Conservation (phyloP, 2,113 vertebrate genomes). For the Cheilinus undulatus region DNA sequence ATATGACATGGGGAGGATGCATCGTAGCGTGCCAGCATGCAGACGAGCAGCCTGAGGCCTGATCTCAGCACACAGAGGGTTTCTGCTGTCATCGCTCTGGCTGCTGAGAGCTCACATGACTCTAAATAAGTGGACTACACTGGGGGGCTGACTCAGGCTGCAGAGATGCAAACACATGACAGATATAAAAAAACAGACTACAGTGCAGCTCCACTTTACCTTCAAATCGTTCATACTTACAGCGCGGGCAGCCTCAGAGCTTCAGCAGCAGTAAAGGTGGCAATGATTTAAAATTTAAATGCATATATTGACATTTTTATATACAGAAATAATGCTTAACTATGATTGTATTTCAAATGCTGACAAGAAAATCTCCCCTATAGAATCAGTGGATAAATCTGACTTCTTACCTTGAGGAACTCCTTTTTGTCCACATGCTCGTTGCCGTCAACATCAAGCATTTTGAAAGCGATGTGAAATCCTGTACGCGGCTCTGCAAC, state of each 20-base stretch:
- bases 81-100: not conserved
- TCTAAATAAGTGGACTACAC: conserved; percentile 11
- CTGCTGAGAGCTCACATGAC: not conserved
- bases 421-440: conserved; percentile 96
- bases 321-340: conserved; percentile 4
- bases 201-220: conserved; percentile 60
- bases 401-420: conserved; percentile 90
- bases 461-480: conserved; percentile 97
- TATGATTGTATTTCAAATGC: not conserved
- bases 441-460: conserved; percentile 95
- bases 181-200: not conserved
- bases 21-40: conserved; percentile 56
- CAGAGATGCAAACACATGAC: conserved; percentile 51
- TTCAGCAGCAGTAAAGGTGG: conserved; percentile 67
- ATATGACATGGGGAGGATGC: conserved; percentile 30
- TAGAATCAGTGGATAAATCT: not conserved
- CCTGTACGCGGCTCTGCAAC: conserved; percentile 92
- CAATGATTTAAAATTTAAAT: conserved; percentile 39
- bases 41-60: conserved; percentile 6
- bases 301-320: conserved; percentile 16
- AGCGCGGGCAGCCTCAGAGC: conserved; percentile 23
- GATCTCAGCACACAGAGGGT: conserved; percentile 12
- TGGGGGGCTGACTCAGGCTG: conserved; percentile 17
- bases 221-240: conserved; percentile 59
- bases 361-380: too few relatives aligned